Evolutionary conservation across 2,797 vertebrate genomes (phyloP).

Genomic region (Lithobates sylvaticus): DNA sequence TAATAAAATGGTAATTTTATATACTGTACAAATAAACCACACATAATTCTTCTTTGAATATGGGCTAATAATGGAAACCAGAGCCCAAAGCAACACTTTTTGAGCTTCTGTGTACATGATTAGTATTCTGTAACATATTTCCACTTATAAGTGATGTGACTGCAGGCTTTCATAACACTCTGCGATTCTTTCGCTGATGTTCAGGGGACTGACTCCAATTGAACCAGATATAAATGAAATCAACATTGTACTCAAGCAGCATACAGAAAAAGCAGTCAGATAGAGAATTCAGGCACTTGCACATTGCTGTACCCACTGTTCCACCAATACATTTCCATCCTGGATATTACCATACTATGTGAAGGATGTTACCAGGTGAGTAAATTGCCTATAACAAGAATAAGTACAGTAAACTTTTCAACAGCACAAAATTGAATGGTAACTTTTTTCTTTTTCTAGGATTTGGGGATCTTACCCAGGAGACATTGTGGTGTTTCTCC

Average conservation of each 20-base stretch:
- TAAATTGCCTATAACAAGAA: constrained; percentile 47
- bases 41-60: neutral
- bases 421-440: neutral
- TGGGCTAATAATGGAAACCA: neutral
- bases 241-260: constrained; percentile 59
- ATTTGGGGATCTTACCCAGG: constrained; percentile 74
- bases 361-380: constrained; percentile 74
- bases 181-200: constrained; percentile 67
- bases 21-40: neutral
- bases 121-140: constrained; percentile 71
- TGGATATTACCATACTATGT: neutral
- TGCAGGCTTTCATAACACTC: constrained; percentile 67
- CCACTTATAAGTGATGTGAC: constrained; percentile 70
- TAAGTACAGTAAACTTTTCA: neutral
- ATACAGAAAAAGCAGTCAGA: constrained; percentile 68
- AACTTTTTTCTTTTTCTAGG: constrained; percentile 65
- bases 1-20: neutral
- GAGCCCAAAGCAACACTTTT: neutral
- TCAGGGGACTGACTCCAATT: constrained; percentile 67
- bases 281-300: neutral
- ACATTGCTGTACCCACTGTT: neutral
- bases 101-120: constrained; percentile 51
- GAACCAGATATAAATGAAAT: constrained; percentile 65
- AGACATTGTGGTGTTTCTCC: constrained; percentile 77
- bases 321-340: constrained; percentile 9